Conservation (phyloP, 1,140 invertebrate genomes). For the Subanguina moxae region DNA sequence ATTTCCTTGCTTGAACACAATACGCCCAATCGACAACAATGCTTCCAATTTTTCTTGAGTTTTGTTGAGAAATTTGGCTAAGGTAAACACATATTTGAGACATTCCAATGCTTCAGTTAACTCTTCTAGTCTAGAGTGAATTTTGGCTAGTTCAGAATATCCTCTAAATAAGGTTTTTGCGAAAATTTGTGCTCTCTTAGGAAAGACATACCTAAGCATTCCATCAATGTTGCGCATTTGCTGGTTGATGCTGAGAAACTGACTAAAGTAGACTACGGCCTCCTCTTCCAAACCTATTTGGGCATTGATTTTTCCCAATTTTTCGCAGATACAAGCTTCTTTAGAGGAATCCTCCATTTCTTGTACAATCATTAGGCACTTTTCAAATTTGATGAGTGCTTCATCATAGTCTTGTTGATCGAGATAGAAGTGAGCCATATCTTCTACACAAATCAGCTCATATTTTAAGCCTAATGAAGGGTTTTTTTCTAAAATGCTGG, state of each 20-base stretch:
- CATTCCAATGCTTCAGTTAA: conserved; percentile 14
- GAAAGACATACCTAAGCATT: no score
- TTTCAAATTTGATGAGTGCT: background rate
- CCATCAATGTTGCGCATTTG: background rate
- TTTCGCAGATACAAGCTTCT: conserved; percentile 17
- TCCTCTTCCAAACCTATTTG: conserved; percentile 6
- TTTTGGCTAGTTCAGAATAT: conserved; percentile 4
- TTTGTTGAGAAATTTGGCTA: conserved; percentile 3
- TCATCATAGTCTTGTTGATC: background rate
- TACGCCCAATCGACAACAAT: conserved; percentile 13
- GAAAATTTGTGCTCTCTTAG: no score
- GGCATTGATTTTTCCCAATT: conserved; percentile 12
- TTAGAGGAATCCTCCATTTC: conserved; percentile 14
- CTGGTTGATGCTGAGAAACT: conserved; percentile 14
- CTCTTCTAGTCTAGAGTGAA: conserved; percentile 9
- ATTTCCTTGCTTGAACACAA: conserved; percentile 8
- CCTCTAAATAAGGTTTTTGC: background rate
- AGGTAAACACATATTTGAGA: conserved; percentile 8
- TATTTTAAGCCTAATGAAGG: background rate
- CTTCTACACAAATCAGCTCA: background rate
- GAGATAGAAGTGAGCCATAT: background rate
- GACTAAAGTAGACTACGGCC: conserved; percentile 15
- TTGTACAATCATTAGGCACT: conserved; percentile 11
- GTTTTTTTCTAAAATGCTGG: background rate
- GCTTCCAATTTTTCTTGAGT: conserved; percentile 6